A percentile compares a stretch with the other conserved stretches of the same genome.
Evolutionary conservation across 1,140 invertebrate genomes (phyloP).

Genomic region (Procambarus virginalis): DNA sequence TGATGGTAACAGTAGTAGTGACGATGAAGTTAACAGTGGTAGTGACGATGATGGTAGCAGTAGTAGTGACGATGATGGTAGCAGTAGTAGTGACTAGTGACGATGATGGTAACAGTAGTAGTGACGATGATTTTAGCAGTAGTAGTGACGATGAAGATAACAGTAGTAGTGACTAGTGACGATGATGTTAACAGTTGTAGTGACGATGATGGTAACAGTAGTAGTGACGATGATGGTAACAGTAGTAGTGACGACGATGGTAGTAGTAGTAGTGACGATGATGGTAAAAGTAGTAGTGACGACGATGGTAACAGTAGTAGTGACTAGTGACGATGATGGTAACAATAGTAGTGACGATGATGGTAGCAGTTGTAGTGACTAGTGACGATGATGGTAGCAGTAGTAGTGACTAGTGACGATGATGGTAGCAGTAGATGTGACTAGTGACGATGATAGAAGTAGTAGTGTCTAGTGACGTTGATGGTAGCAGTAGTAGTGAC

Average conservation of each 20-base stretch:
- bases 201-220: background rate
- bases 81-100: background rate
- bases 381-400: too few relatives aligned
- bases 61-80: background rate
- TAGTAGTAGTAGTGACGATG: background rate
- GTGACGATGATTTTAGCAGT: too few relatives aligned
- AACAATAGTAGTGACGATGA: background rate
- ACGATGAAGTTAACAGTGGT: background rate
- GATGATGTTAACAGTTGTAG: too few relatives aligned
- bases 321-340: background rate
- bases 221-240: background rate
- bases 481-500: too few relatives aligned
- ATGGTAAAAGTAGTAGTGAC: background rate
- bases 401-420: too few relatives aligned
- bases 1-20: background rate
- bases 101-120: background rate
- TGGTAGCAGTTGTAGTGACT: background rate
- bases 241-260: background rate
- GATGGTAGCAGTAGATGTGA: too few relatives aligned
- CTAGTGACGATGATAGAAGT: too few relatives aligned
- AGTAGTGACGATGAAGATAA: background rate
- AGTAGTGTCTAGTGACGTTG: too few relatives aligned
- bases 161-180: background rate
- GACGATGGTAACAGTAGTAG: background rate
- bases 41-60: background rate